Base-by-base conservation (phyloP, 2,113 vertebrate species). In the Zapus hudsonius region DNA sequence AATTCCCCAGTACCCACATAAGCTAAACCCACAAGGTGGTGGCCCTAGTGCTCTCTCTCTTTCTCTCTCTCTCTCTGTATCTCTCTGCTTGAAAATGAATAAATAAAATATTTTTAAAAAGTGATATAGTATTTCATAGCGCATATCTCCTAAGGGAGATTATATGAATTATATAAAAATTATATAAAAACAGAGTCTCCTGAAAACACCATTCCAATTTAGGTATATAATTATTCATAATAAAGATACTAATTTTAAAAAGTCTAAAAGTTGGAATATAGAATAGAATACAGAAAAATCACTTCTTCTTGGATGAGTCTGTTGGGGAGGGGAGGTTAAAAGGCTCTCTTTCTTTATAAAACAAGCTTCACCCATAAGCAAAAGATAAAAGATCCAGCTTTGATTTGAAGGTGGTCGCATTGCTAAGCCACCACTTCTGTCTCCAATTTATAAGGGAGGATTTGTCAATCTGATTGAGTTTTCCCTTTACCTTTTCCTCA, bases 401-500 rank as follows among this genome's bases (percentile, higher is more conserved):
- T 94, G 74, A 72, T 42, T 27, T 17, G 91, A 87, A 57, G 3
- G 13, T 89, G 66, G 42, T 89, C 82, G 63, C 95, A 93, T 87
- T 83, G 57, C 69, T 63, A 81, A 92, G 66, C 27, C 87, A 78
- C 36, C 52, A 59, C 33, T 66, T 74, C 52, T 79, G n/a, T 90
- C 87, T 91, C 69, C 66, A 91, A 42, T 64, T 84, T 91, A 47
- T 52, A 79, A 70, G 55, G 70, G 36, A 91, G 9, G 13, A 95
- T 94, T 85, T 95, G 73, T 95, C 91, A 85, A 40, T 88, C 87
- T 93, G 81, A 95, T 66, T 89, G 92, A 95, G 88, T 93, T 89
- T 92, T 90, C 66, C 82, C 87, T 93, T 90, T 90, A 76, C 93
- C 76, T 88, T 96, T 90, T 88, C 74, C 89, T 70, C 84, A 92